Evolutionary conservation across 2,113 vertebrate species (phyloP), one percentile per base, ranked within the genome.

Genomic region (Coregonus clupeaformis): DNA sequence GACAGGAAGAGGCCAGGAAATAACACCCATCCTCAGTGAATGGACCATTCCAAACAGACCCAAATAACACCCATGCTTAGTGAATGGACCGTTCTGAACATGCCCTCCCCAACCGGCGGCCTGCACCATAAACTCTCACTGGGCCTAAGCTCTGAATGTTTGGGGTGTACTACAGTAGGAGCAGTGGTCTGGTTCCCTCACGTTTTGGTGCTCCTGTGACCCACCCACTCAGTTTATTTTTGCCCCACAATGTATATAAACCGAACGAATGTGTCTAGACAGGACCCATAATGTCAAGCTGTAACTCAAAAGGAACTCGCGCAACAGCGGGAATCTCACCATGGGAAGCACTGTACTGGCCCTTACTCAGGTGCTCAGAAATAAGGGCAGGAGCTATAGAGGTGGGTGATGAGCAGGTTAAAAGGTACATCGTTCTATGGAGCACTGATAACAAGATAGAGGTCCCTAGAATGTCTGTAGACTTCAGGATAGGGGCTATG

Each of bases 21-120:
- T 90, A 90, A 92, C 91, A 92, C 89, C 90, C 89, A 89, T 92
- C 90, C 89, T 90, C 71, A 45, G 64, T 68, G 86, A 91, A 88
- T 82, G 86, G 89, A 73, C 88, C 77, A 20, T 82, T 83, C 83
- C 82, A 85, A 81, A 87, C 82, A 49, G 74, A 80, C 83, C 76
- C 76, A 59, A 85, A 81, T 87, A 82, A 49, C 75, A 80, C 83
- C 76, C 76, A 57, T 80, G 75, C 83, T 49, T 64, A 45, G 20
- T 73, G 77, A 79, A 72, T 36, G 72, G 77, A 69, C 55, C 42
- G 1, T 29, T 80, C 75, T 71, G 68, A 76, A 42, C 36, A 42
- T 42, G 36, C 36, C 36, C 36, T 42, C 36, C 36, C 36, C 36
- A 42, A 84, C 68, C 57, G 68, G 5, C 1, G 66, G 68, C 63